Base-by-base conservation (phyloP, 2,888 invertebrate species). In the Mesodorylaimus sp. region DNA sequence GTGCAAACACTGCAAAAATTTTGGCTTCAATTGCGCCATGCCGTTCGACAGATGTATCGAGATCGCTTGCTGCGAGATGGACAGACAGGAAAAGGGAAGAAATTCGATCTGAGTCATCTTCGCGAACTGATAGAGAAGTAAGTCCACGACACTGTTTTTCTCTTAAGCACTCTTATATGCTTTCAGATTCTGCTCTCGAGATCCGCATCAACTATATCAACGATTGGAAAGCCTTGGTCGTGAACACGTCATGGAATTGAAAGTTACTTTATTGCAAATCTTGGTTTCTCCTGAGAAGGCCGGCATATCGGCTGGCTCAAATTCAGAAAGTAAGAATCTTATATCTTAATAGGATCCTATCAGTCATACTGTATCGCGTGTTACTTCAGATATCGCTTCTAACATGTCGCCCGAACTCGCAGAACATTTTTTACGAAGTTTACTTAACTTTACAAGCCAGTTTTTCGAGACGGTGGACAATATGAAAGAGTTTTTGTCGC, bases 201-300 rank as follows among this genome's bases (percentile, higher is more conserved):
- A 79, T 68, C 75, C 78, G 32, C 76, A 78, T 63, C 77, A 77
- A 61, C 68, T 79, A 53, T 77, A 76, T 60, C 70, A 77, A 61
- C 73, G 76, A 59, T 66, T 79, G 55, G 76, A 78, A 59, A 74
- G 75, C 50, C 74, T 77, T 60, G 73, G 77, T 26, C 73, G 76
- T 57, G 77, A 78, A 61, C 76, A 76, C 66, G 76, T 78, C 52
- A 72, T 76, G 56, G 77, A 77, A 63, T 74, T 77, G 56, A 77
- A 76, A 61, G 74, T 76, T 60, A 71, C 70, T 53, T 69, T 76
- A 53, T 65, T 75, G 54, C 70, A 73, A 58, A 71, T 74, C 56
- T 60, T 53, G 2, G 32, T 53, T 24, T 39, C 47, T 5, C 53
- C 53, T 23, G 46, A 44, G 2, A 44, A 51, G 23, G 23, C 19